A percentile compares a stretch with the other conserved stretches of the same genome.
phyloP scores from a whole-genome alignment of 1,140 invertebrate species.

The Spodoptera frugiperda region DNA sequence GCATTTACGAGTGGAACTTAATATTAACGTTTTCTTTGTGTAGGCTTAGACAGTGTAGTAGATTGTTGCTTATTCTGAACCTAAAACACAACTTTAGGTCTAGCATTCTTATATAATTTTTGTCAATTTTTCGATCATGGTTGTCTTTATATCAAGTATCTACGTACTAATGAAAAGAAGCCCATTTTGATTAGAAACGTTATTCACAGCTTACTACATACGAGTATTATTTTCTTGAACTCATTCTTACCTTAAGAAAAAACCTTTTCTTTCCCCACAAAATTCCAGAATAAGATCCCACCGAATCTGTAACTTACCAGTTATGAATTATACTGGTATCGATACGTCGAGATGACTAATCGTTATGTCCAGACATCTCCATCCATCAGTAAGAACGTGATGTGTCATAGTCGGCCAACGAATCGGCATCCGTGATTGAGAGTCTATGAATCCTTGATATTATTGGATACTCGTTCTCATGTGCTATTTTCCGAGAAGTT shows the following conservation, averaged over 20 bases:
- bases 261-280: neutral
- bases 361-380: constrained; percentile 55
- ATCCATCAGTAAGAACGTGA: constrained; percentile 57
- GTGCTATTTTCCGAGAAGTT: constrained; percentile 8
- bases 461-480: constrained; percentile 42
- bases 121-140: too few species aligned
- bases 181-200: too few species aligned
- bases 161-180: too few species aligned
- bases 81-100: too few species aligned
- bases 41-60: too few species aligned
- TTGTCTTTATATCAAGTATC: too few species aligned
- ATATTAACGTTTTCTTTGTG: too few species aligned
- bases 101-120: too few species aligned
- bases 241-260: neutral
- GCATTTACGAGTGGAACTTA: too few species aligned
- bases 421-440: constrained; percentile 53
- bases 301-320: constrained; percentile 8
- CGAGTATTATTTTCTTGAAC: too few species aligned
- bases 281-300: constrained; percentile 4
- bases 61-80: too few species aligned
- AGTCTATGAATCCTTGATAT: constrained; percentile 52
- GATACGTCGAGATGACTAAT: constrained; percentile 56
- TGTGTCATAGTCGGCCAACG: constrained; percentile 56
- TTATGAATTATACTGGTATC: constrained; percentile 53
- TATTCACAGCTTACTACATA: too few species aligned